Percentiles rank a stretch among this genome's conserved stretches.
Conservation (phyloP, 2,888 invertebrate species). For the Andrena marginata region DNA sequence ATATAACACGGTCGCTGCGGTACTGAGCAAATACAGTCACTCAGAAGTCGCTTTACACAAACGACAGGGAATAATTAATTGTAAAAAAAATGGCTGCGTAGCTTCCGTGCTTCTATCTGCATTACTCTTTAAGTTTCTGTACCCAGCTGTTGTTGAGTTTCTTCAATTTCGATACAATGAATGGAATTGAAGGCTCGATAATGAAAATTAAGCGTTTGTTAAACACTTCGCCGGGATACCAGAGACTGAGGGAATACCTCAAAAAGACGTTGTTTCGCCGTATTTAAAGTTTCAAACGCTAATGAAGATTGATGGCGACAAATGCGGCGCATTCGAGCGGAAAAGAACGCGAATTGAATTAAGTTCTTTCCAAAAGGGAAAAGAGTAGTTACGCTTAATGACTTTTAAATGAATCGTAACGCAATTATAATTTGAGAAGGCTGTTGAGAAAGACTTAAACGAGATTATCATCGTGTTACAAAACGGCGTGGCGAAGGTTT, state of each 20-base stretch:
- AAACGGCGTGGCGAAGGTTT: not conserved
- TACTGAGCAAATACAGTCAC: no score
- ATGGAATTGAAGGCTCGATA: not conserved
- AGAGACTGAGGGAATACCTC: not conserved
- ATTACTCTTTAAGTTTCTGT: no score
- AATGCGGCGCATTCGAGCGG: constrained; percentile 5
- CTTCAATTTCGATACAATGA: not conserved
- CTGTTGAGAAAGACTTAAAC: not conserved
- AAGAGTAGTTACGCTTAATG: constrained; percentile 22
- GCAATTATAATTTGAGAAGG: constrained; percentile 1
- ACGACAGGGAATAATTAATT: no score
- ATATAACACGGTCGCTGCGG: no score
- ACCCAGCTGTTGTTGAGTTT: no score
- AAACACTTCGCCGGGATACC: not conserved
- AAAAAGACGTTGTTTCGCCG: constrained; percentile 5
- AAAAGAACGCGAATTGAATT: constrained; percentile 36
- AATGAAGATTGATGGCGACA: constrained; percentile 48
- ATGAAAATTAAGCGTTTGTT: not conserved
- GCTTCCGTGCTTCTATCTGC: no score
- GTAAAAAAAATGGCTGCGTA: no score
- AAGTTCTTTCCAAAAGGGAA: constrained; percentile 25
- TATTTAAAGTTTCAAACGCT: constrained; percentile 24
- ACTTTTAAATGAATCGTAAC: constrained; percentile 36
- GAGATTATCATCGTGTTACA: not conserved
- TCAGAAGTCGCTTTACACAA: no score